Evolutionary conservation across 2,888 invertebrate species (phyloP).

Genomic region (Atrina japonica): DNA sequence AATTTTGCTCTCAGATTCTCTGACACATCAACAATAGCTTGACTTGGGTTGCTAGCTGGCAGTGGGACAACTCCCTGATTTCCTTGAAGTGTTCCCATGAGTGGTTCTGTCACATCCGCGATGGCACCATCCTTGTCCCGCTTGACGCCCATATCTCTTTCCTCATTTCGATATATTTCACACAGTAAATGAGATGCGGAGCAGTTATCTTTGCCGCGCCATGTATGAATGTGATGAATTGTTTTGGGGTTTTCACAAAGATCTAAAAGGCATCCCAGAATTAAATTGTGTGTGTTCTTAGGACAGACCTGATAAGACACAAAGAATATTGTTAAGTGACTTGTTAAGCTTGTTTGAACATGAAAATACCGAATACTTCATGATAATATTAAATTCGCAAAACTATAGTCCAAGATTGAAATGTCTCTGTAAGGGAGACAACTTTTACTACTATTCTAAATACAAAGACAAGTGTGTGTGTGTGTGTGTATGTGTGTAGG

Average conservation of each 20-base stretch:
- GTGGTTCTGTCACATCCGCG: conserved; percentile 72
- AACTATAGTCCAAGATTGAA: too few relatives aligned
- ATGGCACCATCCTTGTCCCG: conserved; percentile 75
- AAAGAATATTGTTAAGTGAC: too few relatives aligned
- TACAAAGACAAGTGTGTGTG: too few relatives aligned
- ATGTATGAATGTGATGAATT: conserved; percentile 77
- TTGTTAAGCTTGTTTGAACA: too few relatives aligned
- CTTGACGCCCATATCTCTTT: conserved; percentile 76
- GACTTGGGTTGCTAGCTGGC: conserved; percentile 77
- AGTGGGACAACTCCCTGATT: conserved; percentile 72
- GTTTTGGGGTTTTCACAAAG: conserved; percentile 80
- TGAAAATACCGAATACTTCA: too few relatives aligned
- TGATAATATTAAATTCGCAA: too few relatives aligned
- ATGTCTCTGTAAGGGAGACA: too few relatives aligned
- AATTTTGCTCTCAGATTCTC: conserved; percentile 81
- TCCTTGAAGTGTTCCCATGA: conserved; percentile 76
- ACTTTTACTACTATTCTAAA: too few relatives aligned
- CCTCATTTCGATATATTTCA: conserved; percentile 79
- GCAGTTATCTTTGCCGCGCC: conserved; percentile 76
- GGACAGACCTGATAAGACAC: conserved; percentile 72
- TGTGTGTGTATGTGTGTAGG: too few relatives aligned
- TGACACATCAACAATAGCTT: conserved; percentile 79
- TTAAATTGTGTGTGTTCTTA: conserved; percentile 78
- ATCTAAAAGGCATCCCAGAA: conserved; percentile 80
- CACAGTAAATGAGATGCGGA: conserved; percentile 79